A percentile compares a stretch with the other conserved stretches of the same genome.
phyloP scores from a whole-genome alignment of 2,888 invertebrate genomes.

The Euzetes globulus region DNA sequence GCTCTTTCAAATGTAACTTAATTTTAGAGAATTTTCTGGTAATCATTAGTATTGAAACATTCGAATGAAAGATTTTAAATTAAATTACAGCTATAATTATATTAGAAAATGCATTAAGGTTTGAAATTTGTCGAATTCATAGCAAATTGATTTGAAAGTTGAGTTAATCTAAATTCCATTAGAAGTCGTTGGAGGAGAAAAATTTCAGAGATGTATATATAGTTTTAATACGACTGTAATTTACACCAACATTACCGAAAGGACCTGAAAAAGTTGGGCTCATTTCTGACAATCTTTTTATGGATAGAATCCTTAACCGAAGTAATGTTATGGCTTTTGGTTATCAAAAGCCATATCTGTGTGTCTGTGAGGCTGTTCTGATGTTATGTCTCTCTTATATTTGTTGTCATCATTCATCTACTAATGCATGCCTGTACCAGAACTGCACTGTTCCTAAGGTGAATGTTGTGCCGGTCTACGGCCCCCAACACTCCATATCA shows the following conservation, averaged over 20 bases:
- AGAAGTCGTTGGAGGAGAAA: neutral
- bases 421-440: conserved; percentile 4
- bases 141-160: neutral
- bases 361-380: neutral
- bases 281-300: neutral
- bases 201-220: neutral
- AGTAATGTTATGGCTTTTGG: neutral
- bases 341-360: neutral
- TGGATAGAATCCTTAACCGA: neutral
- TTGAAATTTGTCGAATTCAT: neutral
- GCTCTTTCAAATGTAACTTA: too few species aligned
- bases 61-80: too few species aligned
- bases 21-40: too few species aligned
- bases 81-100: too few species aligned
- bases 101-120: neutral
- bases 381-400: neutral
- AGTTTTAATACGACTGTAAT: neutral
- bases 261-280: neutral
- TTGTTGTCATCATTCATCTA: conserved; percentile 14
- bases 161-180: neutral
- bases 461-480: neutral
- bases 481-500: conserved; percentile 1
- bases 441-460: neutral
- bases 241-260: neutral
- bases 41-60: too few species aligned